Evolutionary conservation across 2,888 invertebrate species (phyloP).

Genomic region (Belgica antarctica): DNA sequence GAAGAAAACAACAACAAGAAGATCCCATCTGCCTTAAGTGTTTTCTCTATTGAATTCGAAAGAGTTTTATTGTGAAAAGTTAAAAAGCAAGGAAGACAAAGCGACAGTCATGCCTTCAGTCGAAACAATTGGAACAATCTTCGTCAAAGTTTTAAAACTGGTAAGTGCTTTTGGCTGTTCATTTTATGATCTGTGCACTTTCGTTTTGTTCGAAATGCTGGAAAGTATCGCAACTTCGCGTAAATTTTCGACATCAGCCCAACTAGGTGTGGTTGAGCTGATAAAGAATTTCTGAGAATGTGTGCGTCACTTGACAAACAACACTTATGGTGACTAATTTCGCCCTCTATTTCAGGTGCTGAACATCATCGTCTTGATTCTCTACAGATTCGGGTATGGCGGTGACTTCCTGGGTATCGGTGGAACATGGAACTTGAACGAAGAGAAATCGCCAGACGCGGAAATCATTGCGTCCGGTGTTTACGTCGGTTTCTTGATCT

Average conservation of each 20-base stretch:
- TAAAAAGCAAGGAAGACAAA: conserved; percentile 49
- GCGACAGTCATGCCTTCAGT: conserved; percentile 82
- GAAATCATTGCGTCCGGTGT: conserved; percentile 87
- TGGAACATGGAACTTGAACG: conserved; percentile 86
- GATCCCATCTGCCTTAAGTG: background rate
- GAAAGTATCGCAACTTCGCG: background rate
- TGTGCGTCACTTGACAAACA: conserved; percentile 12
- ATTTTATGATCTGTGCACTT: no score
- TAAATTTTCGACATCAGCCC: conserved; percentile 26
- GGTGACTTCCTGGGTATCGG: conserved; percentile 84
- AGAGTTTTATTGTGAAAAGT: no score
- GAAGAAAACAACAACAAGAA: background rate
- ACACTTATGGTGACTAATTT: background rate
- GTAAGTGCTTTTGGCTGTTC: conserved; percentile 61
- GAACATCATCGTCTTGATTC: conserved; percentile 73
- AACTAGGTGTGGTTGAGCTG: conserved; percentile 25
- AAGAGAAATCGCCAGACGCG: conserved; percentile 82
- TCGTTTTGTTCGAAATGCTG: background rate
- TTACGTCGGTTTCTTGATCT: conserved; percentile 81
- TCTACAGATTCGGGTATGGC: conserved; percentile 78
- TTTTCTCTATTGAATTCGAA: background rate
- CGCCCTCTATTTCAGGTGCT: conserved; percentile 61
- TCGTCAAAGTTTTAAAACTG: conserved; percentile 78
- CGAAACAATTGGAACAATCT: conserved; percentile 75
- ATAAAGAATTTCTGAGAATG: conserved; percentile 12